Base-by-base conservation (phyloP, 2,113 vertebrate species). In the Pristiophorus japonicus region DNA sequence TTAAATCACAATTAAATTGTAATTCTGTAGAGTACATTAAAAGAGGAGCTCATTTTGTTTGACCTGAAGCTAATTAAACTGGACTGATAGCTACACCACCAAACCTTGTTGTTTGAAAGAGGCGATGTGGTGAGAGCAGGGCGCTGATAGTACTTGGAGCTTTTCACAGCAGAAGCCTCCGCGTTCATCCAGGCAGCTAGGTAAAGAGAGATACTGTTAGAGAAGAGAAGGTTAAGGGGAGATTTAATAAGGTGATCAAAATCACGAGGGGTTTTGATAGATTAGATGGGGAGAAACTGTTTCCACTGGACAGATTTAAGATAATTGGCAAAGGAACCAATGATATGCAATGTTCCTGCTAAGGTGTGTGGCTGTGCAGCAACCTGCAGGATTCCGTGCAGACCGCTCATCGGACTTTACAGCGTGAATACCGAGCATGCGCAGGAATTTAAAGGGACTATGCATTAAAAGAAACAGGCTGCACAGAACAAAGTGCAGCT, bases 51-150 rank as follows among this genome's bases (percentile, higher is more conserved):
- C 90, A 38, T 93, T 93, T 67, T 65, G 18, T 94, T 67, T 67
- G 87, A 90, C 87, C 87, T 90, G 87, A 67, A 47, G 42, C 65
- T 94, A 94, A 94, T 94, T 94, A 47, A 94, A 47, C 11, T 51
- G 45, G 14, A 67, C 93, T 47, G 45, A 34, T 51, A 94, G 47
- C 42, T 47, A 51, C 62, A 45, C n/a, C 24, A 47, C 14, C 93
- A 51, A 70, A 94, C 93, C 93, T 94, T 94, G 45, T 73, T 94
- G 66, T 94, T 94, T 67, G 93, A 70, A 38, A 73, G 93, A 34
- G 93, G 66, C 14, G 93, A 16, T 3, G 42, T 70, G 66, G 66
- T 47, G 42, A 70, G 93, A 73, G 42, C 65, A 4, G 93, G 93
- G 16, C 27, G 93, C 0, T 47, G 66, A 18, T 30, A 70, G 27